phyloP scores from a whole-genome alignment of 2,888 invertebrate genomes.

The Neoscelio sp. region DNA sequence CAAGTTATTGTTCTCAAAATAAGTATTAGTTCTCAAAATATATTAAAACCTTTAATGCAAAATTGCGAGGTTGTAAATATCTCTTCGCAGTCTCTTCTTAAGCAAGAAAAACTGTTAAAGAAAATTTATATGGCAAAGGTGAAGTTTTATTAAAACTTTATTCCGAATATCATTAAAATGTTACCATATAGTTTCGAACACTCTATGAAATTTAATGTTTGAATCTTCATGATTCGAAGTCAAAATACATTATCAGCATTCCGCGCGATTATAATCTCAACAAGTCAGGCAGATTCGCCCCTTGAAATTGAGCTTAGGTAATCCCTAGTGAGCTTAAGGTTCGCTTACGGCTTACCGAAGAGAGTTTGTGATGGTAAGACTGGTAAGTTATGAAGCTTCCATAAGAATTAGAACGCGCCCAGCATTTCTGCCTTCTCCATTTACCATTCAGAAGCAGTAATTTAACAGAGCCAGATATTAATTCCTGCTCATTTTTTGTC shows the following conservation, averaged over 20 bases:
- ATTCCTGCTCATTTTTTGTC: not conserved
- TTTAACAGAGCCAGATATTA: slow-evolving; percentile 18
- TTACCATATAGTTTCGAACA: not conserved
- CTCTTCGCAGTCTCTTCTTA: too few relatives aligned
- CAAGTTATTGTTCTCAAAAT: too few relatives aligned
- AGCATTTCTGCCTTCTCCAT: slow-evolving; percentile 52
- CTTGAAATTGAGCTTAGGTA: slow-evolving; percentile 72
- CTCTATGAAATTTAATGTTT: slow-evolving; percentile 33
- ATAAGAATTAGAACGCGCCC: slow-evolving; percentile 67
- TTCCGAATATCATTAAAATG: slow-evolving; percentile 1
- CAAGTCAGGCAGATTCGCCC: slow-evolving; percentile 69
- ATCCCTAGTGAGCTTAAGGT: slow-evolving; percentile 73
- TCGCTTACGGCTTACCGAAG: slow-evolving; percentile 69
- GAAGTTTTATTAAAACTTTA: slow-evolving; percentile 4
- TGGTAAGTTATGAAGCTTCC: slow-evolving; percentile 70
- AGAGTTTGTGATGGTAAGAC: slow-evolving; percentile 72
- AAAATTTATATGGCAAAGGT: too few relatives aligned
- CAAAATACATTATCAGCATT: slow-evolving; percentile 68
- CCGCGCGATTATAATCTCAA: slow-evolving; percentile 70
- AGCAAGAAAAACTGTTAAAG: too few relatives aligned
- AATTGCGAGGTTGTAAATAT: too few relatives aligned
- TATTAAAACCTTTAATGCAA: too few relatives aligned
- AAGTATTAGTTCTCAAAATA: too few relatives aligned
- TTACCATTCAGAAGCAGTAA: slow-evolving; percentile 58
- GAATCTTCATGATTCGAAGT: slow-evolving; percentile 35